These are phyloP conservation scores for Heliconius melpomene DNA, from an alignment of 1,140 invertebrate species.

Conservation along the genomic window DNA sequence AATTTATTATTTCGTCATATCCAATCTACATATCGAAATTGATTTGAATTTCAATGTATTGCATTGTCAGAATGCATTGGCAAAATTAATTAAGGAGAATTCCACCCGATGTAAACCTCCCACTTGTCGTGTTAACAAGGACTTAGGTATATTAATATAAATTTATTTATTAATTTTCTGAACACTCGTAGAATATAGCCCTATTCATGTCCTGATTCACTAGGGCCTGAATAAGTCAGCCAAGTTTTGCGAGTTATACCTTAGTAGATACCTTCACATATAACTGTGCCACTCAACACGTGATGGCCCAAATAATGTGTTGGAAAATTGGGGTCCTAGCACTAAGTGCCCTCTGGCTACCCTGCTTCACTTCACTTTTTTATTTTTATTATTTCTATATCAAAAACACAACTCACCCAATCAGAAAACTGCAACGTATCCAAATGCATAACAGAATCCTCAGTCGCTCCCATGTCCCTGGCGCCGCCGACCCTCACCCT, in stretches of 20 bases:
- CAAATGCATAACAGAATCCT: constrained; percentile 84
- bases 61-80: constrained; percentile 5
- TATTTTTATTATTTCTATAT: not conserved
- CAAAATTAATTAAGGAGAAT: constrained; percentile 12
- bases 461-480: constrained; percentile 83
- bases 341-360: too few relatives aligned
- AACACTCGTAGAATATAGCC: too few relatives aligned
- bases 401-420: constrained; percentile 86
- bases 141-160: not conserved
- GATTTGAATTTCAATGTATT: constrained; percentile 14
- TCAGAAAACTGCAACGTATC: constrained; percentile 91
- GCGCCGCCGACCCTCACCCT: constrained; percentile 86
- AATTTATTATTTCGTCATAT: constrained; percentile 11
- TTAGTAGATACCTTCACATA: too few relatives aligned
- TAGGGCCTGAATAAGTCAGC: too few relatives aligned
- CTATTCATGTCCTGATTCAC: too few relatives aligned
- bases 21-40: constrained; percentile 11
- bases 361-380: too few relatives aligned
- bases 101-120: not conserved
- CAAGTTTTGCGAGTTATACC: too few relatives aligned
- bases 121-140: not conserved
- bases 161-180: too few relatives aligned
- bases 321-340: too few relatives aligned
- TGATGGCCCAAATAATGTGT: too few relatives aligned
- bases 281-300: too few relatives aligned